Evolutionary conservation across 1,140 invertebrate genomes (phyloP).

Genomic region (Medauroidea extradentata): DNA sequence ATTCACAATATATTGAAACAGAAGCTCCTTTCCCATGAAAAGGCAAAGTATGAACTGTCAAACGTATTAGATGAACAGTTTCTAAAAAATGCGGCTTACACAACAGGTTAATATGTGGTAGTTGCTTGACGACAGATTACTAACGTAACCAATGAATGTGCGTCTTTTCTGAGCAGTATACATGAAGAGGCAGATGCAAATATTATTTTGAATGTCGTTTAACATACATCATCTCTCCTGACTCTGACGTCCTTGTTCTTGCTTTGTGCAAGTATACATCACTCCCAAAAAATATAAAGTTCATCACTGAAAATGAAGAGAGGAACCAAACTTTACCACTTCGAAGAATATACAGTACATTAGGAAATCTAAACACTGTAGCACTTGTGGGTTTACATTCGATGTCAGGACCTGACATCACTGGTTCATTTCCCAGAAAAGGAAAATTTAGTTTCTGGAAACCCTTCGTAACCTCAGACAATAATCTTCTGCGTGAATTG

Average conservation of each 20-base stretch:
- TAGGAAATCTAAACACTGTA: not conserved
- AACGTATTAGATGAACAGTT: conserved; percentile 2
- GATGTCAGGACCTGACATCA: not conserved
- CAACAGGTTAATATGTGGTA: not conserved
- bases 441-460: not conserved
- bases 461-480: not conserved
- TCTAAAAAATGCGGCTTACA: not conserved
- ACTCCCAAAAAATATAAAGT: not conserved
- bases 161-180: not conserved
- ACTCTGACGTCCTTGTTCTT: conserved; percentile 7
- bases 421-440: not conserved
- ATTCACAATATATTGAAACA: not conserved
- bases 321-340: not conserved
- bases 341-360: not conserved
- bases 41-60: conserved; percentile 1
- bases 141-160: not conserved
- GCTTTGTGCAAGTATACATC: not conserved
- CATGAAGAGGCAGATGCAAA: conserved; percentile 9
- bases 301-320: not conserved
- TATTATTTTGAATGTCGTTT: conserved; percentile 1
- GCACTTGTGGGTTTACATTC: conserved; percentile 3
- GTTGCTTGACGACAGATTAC: conserved; percentile 4
- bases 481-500: not conserved
- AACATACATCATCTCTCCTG: conserved; percentile 1
- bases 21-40: conserved; percentile 5